These are phyloP conservation scores for Rotaria magnacalcarata DNA, from an alignment of 2,888 invertebrate species.

Conservation along the genomic window DNA sequence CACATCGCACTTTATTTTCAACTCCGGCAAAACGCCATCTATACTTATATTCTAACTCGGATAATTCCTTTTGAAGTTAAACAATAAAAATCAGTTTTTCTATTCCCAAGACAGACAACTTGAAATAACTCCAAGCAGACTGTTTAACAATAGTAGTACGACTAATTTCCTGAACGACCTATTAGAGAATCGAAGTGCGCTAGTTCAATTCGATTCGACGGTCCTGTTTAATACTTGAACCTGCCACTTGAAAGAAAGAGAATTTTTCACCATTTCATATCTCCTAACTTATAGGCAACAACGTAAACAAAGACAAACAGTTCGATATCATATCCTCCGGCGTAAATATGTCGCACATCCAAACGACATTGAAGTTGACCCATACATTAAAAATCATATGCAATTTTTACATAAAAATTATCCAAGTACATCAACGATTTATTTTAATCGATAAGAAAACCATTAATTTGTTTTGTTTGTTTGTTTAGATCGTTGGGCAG, in stretches of 20 bases:
- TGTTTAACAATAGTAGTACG: background rate
- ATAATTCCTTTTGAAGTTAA: too few species aligned
- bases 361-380: background rate
- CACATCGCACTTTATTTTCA: too few species aligned
- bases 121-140: background rate
- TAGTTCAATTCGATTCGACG: background rate
- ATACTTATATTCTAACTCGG: too few species aligned
- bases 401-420: background rate
- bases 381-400: slow-evolving; percentile 2
- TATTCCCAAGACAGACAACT: too few species aligned
- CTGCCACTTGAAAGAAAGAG: too few species aligned
- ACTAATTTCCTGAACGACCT: background rate
- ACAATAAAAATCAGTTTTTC: too few species aligned
- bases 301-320: background rate
- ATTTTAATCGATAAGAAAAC: background rate
- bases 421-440: background rate
- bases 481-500: background rate
- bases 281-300: background rate
- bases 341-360: background rate
- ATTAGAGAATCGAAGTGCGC: background rate
- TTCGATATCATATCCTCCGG: background rate
- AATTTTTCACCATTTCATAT: too few species aligned
- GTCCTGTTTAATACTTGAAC: background rate
- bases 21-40: too few species aligned
- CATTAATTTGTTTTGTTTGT: background rate